Evolutionary conservation across 2,797 vertebrate genomes (phyloP), one percentile per base, ranked within the genome.

Genomic region (Gila robusta): DNA sequence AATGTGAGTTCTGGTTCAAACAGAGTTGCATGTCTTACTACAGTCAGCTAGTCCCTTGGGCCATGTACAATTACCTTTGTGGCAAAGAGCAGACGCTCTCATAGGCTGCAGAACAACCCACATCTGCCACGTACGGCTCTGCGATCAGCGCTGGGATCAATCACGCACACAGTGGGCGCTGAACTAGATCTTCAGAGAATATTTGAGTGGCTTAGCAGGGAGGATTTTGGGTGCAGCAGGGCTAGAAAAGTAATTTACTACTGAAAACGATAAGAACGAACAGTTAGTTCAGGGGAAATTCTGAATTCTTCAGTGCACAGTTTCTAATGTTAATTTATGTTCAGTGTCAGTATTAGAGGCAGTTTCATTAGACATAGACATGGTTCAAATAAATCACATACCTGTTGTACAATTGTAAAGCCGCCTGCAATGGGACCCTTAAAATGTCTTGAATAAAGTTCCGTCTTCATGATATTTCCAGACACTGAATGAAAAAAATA

Each of bases 301-400:
- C 76, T 2, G 41, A 81, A 81, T 83, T 86, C 87, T 88, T 85
- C 56, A 26, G 79, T 85, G 85, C 64, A 39, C 49, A 44, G 19
- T 73, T 90, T 86, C 81, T 87, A 82, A 76, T 71, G 77, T 64
- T 80, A 88, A 79, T 81, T 76, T 88, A 89, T 73, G 70, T 39
- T 56, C 17, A 26, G 39, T 86, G 83, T 81, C 52, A 84, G 49
- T 71, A 67, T 82, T 32, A 77, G 62, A 79, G 81, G 62, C 73
- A 71, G 79, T 69, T 79, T 79, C 83, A 88, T 81, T 77, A 84
- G 49, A 84, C 37, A 79, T 47, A 49, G 81, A 66, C 80, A 23
- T 82, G 67, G 56, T 72, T 71, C 28, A 77, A 74, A 86, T 89
- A 87, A 87, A 88, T 90, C 88, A 89, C 37, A 44, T 54, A 88